Percentiles rank a stretch among this genome's conserved stretches.
phyloP scores from a whole-genome alignment of 92 coral and sea anemone genomes.

The Meandrina meandrites region DNA sequence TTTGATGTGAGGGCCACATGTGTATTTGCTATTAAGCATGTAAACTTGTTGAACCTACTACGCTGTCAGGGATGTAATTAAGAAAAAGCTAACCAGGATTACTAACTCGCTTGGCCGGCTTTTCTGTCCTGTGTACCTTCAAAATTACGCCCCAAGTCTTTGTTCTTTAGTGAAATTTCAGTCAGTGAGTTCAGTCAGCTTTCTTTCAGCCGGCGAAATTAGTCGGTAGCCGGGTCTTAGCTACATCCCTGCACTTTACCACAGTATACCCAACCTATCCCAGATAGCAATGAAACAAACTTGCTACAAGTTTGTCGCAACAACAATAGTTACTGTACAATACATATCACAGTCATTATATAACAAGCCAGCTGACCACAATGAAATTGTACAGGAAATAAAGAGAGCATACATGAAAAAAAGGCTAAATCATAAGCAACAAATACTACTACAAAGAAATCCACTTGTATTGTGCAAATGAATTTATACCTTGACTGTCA shows the following conservation, averaged over 20 bases:
- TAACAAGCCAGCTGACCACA: neutral
- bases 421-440: constrained; percentile 2
- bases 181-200: too few species aligned
- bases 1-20: neutral
- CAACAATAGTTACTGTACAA: constrained; percentile 23
- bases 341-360: constrained; percentile 2
- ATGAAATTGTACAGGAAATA: neutral
- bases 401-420: neutral
- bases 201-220: too few species aligned
- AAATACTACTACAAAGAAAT: neutral
- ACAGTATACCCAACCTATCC: neutral
- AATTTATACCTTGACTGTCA: neutral
- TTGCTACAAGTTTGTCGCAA: neutral
- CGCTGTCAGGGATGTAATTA: too few species aligned
- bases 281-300: neutral
- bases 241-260: neutral
- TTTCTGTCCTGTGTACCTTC: too few species aligned
- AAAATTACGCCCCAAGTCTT: too few species aligned
- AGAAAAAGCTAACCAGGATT: too few species aligned
- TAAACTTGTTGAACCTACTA: neutral
- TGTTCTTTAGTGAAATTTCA: too few species aligned
- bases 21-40: constrained; percentile 11
- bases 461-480: constrained; percentile 1
- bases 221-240: too few species aligned
- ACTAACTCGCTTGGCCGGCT: too few species aligned